A percentile compares a stretch with the other conserved stretches of the same genome.
Evolutionary conservation across 1,140 invertebrate species (phyloP).

Genomic region (Phocides pigmalion): DNA sequence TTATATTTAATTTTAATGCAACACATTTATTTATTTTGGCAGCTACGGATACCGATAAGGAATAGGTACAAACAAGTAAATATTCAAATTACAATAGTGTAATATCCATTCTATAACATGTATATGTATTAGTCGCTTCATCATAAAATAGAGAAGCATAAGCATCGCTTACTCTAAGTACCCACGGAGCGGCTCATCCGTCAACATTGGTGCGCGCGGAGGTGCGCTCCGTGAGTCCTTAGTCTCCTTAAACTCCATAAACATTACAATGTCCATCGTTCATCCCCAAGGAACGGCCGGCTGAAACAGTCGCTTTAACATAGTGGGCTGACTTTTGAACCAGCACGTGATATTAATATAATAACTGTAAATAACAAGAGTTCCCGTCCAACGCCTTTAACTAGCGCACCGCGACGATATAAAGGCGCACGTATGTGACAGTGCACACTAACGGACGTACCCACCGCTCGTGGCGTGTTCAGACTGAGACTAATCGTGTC

Average conservation of each 20-base stretch:
- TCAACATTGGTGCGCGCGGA: not conserved
- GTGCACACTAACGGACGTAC: slow-evolving; percentile 27
- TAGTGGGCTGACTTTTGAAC: slow-evolving; percentile 25
- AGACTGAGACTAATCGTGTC: slow-evolving; percentile 27
- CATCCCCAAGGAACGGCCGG: slow-evolving; percentile 18
- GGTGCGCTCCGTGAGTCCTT: slow-evolving; percentile 39
- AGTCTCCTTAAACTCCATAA: slow-evolving; percentile 28
- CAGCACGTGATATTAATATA: slow-evolving; percentile 42
- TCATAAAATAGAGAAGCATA: slow-evolving; percentile 49
- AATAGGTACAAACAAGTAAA: slow-evolving; percentile 63
- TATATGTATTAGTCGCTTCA: slow-evolving; percentile 43
- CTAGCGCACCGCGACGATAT: slow-evolving; percentile 48
- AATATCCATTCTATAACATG: slow-evolving; percentile 49
- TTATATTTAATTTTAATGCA: slow-evolving; percentile 59
- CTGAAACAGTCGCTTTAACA: slow-evolving; percentile 30
- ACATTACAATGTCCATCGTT: slow-evolving; percentile 13
- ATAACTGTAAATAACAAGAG: slow-evolving; percentile 51
- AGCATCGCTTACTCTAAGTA: slow-evolving; percentile 45
- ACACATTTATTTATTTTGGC: slow-evolving; percentile 76
- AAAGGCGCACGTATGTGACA: slow-evolving; percentile 45
- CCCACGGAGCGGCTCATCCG: slow-evolving; percentile 36
- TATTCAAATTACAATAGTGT: slow-evolving; percentile 47
- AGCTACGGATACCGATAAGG: slow-evolving; percentile 68
- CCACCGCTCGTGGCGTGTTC: slow-evolving; percentile 7
- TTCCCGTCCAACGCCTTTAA: slow-evolving; percentile 40